These are phyloP conservation scores for Epizoanthus fatuus DNA, from an alignment of 92 coral and sea anemone species.

Conservation along the genomic window DNA sequence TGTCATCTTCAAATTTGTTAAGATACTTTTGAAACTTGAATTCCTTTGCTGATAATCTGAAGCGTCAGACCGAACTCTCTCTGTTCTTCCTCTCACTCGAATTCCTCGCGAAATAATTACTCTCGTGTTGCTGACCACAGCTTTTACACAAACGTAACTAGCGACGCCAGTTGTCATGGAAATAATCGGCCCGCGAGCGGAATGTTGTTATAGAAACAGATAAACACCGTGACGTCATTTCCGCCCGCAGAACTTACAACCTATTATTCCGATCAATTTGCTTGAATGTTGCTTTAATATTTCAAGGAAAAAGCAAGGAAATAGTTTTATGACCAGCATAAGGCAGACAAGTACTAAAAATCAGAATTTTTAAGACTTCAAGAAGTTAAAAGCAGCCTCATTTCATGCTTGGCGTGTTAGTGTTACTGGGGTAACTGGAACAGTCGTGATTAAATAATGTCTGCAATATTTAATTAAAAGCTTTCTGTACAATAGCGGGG, in stretches of 20 bases:
- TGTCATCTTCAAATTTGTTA: slow-evolving; percentile 38
- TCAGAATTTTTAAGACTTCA: too few relatives aligned
- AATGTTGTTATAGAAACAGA: slow-evolving; percentile 57
- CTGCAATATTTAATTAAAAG: slow-evolving; percentile 16
- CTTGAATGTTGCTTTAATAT: background rate
- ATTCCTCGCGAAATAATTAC: slow-evolving; percentile 23
- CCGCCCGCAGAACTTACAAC: slow-evolving; percentile 24
- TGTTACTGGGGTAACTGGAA: slow-evolving; percentile 10
- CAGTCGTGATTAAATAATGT: background rate
- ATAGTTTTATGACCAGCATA: background rate
- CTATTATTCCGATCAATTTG: background rate
- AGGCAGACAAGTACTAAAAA: background rate
- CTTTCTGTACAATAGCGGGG: background rate
- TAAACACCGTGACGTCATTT: slow-evolving; percentile 56
- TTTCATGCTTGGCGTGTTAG: background rate
- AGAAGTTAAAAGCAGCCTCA: too few relatives aligned
- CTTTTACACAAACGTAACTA: slow-evolving; percentile 66
- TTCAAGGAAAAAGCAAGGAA: background rate
- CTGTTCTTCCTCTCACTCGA: slow-evolving; percentile 15
- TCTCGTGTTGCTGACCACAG: slow-evolving; percentile 34
- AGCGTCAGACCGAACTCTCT: background rate
- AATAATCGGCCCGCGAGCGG: slow-evolving; percentile 46
- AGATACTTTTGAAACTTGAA: background rate
- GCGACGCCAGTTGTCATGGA: slow-evolving; percentile 73
- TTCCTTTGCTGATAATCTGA: slow-evolving; percentile 12